phyloP scores from a whole-genome alignment of 1,140 invertebrate species.

The Panonychus citri region DNA sequence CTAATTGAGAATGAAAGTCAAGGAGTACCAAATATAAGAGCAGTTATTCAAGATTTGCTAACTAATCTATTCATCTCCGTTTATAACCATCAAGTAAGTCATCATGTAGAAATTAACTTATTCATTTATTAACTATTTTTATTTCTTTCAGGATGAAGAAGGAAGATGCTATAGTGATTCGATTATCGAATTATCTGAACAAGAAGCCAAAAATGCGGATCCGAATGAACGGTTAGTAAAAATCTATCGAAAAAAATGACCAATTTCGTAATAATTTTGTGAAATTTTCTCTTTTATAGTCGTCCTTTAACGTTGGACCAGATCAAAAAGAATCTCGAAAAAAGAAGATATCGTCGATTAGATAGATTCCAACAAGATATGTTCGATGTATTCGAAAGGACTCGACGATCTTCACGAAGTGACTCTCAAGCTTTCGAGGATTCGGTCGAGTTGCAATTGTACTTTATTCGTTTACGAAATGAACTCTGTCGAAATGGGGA shows the following conservation, averaged over 20 bases:
- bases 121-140: background rate
- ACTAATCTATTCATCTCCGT: slow-evolving; percentile 73
- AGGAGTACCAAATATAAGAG: slow-evolving; percentile 59
- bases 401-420: slow-evolving; percentile 54
- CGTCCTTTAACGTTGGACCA: slow-evolving; percentile 26
- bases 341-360: slow-evolving; percentile 62
- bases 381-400: slow-evolving; percentile 74
- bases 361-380: slow-evolving; percentile 92
- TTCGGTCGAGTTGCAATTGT: slow-evolving; percentile 72
- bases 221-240: background rate
- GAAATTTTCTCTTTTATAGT: background rate
- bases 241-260: background rate
- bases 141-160: slow-evolving; percentile 52
- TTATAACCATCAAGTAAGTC: slow-evolving; percentile 49
- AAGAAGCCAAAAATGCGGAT: slow-evolving; percentile 31
- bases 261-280: background rate
- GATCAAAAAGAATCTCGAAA: slow-evolving; percentile 29
- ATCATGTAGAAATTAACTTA: background rate
- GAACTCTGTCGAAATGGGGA: slow-evolving; percentile 48
- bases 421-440: slow-evolving; percentile 82
- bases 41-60: slow-evolving; percentile 70
- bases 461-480: slow-evolving; percentile 49
- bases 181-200: slow-evolving; percentile 73
- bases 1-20: slow-evolving; percentile 56
- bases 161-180: slow-evolving; percentile 87